Evolutionary conservation across 1,140 invertebrate species (phyloP).

Genomic region (Oscheius sp.): DNA sequence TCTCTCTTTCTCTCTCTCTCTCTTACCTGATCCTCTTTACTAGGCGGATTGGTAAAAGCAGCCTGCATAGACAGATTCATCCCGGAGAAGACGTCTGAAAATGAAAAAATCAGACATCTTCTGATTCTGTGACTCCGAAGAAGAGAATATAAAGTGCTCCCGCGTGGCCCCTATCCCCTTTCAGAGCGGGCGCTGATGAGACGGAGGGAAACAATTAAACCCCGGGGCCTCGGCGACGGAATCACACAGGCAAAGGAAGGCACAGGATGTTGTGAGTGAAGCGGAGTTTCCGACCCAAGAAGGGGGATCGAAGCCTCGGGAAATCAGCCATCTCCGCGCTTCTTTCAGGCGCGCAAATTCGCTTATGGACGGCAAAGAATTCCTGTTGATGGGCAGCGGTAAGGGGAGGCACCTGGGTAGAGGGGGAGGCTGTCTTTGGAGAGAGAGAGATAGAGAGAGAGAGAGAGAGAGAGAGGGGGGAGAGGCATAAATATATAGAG

Average conservation of each 20-base stretch:
- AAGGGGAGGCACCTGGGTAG: not conserved
- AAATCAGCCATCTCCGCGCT: slow-evolving; percentile 7
- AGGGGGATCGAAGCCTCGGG: not conserved
- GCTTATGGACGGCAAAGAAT: not conserved
- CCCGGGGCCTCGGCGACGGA: too few species aligned
- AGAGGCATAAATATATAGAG: not conserved
- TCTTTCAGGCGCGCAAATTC: slow-evolving; percentile 11
- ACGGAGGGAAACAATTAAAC: too few species aligned
- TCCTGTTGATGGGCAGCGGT: not conserved
- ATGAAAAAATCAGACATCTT: too few species aligned
- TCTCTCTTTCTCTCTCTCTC: not conserved
- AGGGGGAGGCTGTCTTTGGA: not conserved
- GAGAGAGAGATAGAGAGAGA: not conserved
- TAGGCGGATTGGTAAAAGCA: not conserved
- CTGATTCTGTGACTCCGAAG: not conserved
- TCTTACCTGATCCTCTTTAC: not conserved
- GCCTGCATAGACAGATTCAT: slow-evolving; percentile 13
- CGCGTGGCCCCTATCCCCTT: too few species aligned
- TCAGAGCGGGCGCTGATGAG: too few species aligned
- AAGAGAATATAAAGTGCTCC: not conserved
- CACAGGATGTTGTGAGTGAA: not conserved
- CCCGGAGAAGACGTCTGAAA: slow-evolving; percentile 16
- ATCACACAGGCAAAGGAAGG: too few species aligned
- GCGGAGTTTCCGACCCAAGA: not conserved
- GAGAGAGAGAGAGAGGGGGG: not conserved